Evolutionary conservation across 2,888 invertebrate genomes (phyloP), one percentile per base, ranked within the genome.

Genomic region (Xestia c-nigrum): DNA sequence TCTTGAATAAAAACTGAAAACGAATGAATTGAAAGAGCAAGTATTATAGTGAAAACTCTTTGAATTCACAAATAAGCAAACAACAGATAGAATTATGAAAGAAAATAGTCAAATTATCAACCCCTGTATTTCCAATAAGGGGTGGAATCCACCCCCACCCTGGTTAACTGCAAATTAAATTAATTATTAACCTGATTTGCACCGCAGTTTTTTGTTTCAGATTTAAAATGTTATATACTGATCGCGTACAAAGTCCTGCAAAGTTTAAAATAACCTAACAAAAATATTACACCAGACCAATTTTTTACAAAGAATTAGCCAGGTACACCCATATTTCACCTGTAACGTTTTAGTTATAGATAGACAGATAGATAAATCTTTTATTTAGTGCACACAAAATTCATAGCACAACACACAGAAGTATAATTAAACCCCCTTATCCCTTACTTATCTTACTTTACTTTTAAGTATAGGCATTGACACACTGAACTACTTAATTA

Each of bases 21-120:
- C 38, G n/a, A 3, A 43, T 43, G 50, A 46, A 55, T 38, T 38
- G 9, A 50, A 46, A 24, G 2, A 21, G 0, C 0, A 12, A n/a
- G 40, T 47, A 76, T 43, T 59, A 78, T 59, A 43, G 31, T 59
- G 4, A 31, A 43, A 59, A 12, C 19, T 59, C n/a, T 50, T 31
- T n/a, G 6, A 19, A 5, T n/a, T 47, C 50, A 16, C 6, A 50
- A 59, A 38, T 19, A 7, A 7, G 5, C 5, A n/a, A 50, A 61
- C 31, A 78, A 61, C 47, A 69, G 31, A 7, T 24, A 61, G 14
- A 59, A 76, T 10, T n/a, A 16, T 21, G 38, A 46, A 57, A 40
- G 9, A 50, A 19, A 57, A 19, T 19, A 52, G 6, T 10, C 1
- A 0, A 31, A 19, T 46, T 46, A 38, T 1, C 2, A 21, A 16